Evolutionary conservation across 2,113 vertebrate species (phyloP), one percentile per base, ranked within the genome.

Genomic region (Oreochromis aureus): DNA sequence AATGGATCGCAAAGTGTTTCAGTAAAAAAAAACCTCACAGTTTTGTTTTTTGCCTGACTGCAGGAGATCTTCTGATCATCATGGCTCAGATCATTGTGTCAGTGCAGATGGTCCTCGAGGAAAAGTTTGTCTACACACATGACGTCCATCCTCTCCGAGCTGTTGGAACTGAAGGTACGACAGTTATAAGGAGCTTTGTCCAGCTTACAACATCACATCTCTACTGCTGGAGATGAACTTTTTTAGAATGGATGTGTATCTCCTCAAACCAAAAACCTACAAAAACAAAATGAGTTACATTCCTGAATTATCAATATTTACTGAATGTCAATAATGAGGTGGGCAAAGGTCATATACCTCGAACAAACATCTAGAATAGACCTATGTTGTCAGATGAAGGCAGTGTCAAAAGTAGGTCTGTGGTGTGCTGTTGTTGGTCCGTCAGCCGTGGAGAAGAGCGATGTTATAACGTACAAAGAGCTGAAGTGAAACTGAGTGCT

Each of bases 21-120:
- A 9, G 13, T 27, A 27, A 73, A 73, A 6, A 6, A 15, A 22
- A 5, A 53, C 2, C 22, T 46, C 41, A 27, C 8, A 48, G 1
- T 8, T 90, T 15, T 84, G 32, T 46, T 73, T 71, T 66, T 73
- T 90, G 6, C 39, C 36, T 86, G 73, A 48, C 36, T 73, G 10
- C 90, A 99, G 98, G 98, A 10, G 98, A 99, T 93, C 96, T 98
- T 46, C 94, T 99, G 80, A 99, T 99, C 95, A 94, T 99, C 95
- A 97, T 98, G 97, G 98, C 98, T 10, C 98, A 99, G 93, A 92
- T 98, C 80, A 97, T 99, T 0, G 97, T 97, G 0, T 93, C 98
- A 13, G 96, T 98, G 81, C 98, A 99, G 93, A 99, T 99, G 98
- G 98, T 99, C n/a, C 96, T 99, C 36, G 98, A 99, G 85, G 98